Percentiles rank a stretch among this genome's conserved stretches.
phyloP scores from a whole-genome alignment of 2,888 invertebrate species.

The Entomobrya proxima region DNA sequence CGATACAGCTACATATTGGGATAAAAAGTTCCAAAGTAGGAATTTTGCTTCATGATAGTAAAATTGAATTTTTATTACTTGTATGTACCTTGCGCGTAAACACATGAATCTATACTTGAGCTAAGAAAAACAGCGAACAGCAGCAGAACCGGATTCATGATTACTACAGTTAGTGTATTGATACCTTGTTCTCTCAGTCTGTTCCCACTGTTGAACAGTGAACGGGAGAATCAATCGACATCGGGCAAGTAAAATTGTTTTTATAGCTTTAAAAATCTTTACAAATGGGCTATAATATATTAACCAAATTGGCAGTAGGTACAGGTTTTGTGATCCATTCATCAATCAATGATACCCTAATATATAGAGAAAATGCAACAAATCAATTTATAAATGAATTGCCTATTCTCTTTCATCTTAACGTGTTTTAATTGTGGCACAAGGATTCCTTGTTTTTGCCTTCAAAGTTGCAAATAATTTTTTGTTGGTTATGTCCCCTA shows the following conservation, averaged over 20 bases:
- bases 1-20: conserved; percentile 42
- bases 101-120: background rate
- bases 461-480: no score
- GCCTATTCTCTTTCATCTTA: no score
- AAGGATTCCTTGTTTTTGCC: no score
- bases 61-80: background rate
- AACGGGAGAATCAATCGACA: background rate
- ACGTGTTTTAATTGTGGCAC: no score
- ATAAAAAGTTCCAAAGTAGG: no score
- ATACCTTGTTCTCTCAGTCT: background rate
- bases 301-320: no score
- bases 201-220: background rate
- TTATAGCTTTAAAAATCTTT: background rate
- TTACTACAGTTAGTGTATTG: background rate
- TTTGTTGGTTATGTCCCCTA: no score
- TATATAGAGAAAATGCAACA: no score
- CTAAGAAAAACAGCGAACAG: conserved; percentile 19
- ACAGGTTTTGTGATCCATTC: no score
- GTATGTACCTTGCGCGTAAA: background rate
- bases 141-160: conserved; percentile 12
- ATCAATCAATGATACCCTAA: no score
- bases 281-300: background rate
- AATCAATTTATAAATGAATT: no score
- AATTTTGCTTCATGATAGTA: no score
- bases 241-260: background rate